Evolutionary conservation across 2,113 vertebrate genomes (phyloP), one percentile per base, ranked within the genome.

Genomic region (Otus sunia): DNA sequence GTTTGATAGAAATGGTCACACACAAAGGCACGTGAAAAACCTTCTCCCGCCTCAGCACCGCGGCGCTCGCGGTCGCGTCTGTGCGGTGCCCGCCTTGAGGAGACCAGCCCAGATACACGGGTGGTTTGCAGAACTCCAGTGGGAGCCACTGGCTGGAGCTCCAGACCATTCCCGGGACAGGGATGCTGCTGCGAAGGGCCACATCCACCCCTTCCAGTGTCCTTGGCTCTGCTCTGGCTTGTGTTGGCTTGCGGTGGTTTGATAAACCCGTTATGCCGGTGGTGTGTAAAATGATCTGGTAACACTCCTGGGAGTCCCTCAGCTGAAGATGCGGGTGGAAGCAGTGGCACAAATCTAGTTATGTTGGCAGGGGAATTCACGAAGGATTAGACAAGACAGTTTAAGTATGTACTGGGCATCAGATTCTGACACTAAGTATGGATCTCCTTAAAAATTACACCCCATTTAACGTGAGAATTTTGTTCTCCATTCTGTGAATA

Each of bases 1-100:
- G 12, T 45, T 53, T 47, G 20, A 25, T 26, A 39, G 56, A 83
- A 82, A 22, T 21, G 13, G 22, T 62, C 23, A 26, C 30, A 26
- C 30, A 45, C 17, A 60, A 36, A 71, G 25, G 19, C 0, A 0
- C 6, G 21, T 75, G 71, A 34, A 37, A 74, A 66, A 58, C 41
- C 22, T 5, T 56, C 10, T 58, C 36, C n/a, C 25, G 52, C 4
- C 1, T 55, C 26, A 47, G 32, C 45, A 25, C 34, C 1, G 0
- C 5, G 4, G 36, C 0, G 0, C 41, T 76, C 1, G 0, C 37
- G 52, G 27, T 60, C 53, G 5, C 0, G 0, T 59, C 53, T 8
- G 22, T 45, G 43, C 25, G 18, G 29, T 21, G 49, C 41, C 45
- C 2, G 5, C 15, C 6, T n/a, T 20, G 25, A 22, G 47, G 34